Base-by-base conservation (phyloP, 2,888 invertebrate genomes). In the Siphlonurus alternatus region DNA sequence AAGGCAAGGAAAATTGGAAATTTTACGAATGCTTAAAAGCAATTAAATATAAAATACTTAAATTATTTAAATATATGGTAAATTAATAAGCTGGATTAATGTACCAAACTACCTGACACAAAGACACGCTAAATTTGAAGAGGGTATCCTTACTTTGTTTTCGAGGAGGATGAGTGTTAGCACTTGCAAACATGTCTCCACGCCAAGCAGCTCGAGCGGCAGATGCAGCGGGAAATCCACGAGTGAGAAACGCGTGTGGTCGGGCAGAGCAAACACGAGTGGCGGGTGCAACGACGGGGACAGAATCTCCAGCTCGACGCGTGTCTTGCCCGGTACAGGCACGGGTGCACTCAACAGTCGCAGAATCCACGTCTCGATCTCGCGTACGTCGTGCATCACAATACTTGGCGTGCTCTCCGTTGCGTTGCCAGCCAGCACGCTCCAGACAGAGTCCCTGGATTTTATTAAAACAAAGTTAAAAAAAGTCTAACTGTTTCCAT, bases 331-430 rank as follows among this genome's bases (percentile, higher is more conserved):
- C 51, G 99, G 99, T 66, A 99, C 93, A 2, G 98, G 97, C 63
- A 99, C 98, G 2, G 99, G 99, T 65, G 98, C 92, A 69, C 96
- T 97, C 59, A 99, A 81, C 54, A 99, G 80, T 66, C 96, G 85
- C 66, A 99, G 79, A 70, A 99, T 97, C 98, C 99, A 99, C 5
- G 96, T 98, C 78, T 99, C 99, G 68, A 99, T 93, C 79, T 98
- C 97, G 70, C 91, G 85, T 54, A 99, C 93, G 77, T 98, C 97
- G 76, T 96, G 96, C 70, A 96, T 81, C 19, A 98, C 91, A 67
- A 92, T 89, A 1, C 90, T 88, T 1, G 93, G 89, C 20, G 88
- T 87, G 65, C 85, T 84, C 68, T 91, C 90, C 70, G 85, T 83
- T 25, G 85, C 81, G 75, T 89, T 87, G 0, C 91, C 90, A 38